A percentile compares a stretch with the other conserved stretches of the same genome.
Evolutionary conservation across 2,797 vertebrate genomes (phyloP).

Genomic region (Glossophaga mutica): DNA sequence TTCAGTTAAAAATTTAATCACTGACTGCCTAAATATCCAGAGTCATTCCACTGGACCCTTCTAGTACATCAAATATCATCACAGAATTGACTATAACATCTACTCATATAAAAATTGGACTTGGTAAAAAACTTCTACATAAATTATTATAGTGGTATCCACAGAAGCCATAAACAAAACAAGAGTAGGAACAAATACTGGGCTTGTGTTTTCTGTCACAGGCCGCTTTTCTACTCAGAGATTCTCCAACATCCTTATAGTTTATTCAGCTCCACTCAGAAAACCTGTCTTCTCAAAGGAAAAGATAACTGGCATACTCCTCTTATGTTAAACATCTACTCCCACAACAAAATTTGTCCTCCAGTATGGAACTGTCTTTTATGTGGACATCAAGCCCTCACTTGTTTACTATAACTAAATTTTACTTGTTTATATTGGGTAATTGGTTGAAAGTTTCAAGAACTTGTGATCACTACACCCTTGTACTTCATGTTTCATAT

Average conservation of each 20-base stretch:
- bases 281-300: neutral
- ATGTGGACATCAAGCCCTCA: neutral
- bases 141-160: neutral
- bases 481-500: neutral
- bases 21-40: neutral
- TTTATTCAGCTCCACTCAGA: neutral
- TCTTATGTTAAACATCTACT: neutral
- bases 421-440: neutral
- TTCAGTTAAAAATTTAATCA: neutral
- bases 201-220: neutral
- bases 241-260: neutral
- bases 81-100: neutral
- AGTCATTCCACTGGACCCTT: neutral
- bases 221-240: neutral
- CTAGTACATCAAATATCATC: neutral
- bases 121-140: neutral
- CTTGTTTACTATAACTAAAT: neutral
- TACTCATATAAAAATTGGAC: neutral
- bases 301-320: neutral
- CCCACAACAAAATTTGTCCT: neutral
- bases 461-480: neutral
- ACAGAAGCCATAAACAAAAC: neutral
- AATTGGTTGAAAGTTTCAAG: neutral
- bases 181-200: neutral
- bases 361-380: neutral